A percentile compares a stretch with the other conserved stretches of the same genome.
These are phyloP conservation scores for Aphaenogaster rudis DNA, from an alignment of 1,140 invertebrate species.

Conservation along the genomic window DNA sequence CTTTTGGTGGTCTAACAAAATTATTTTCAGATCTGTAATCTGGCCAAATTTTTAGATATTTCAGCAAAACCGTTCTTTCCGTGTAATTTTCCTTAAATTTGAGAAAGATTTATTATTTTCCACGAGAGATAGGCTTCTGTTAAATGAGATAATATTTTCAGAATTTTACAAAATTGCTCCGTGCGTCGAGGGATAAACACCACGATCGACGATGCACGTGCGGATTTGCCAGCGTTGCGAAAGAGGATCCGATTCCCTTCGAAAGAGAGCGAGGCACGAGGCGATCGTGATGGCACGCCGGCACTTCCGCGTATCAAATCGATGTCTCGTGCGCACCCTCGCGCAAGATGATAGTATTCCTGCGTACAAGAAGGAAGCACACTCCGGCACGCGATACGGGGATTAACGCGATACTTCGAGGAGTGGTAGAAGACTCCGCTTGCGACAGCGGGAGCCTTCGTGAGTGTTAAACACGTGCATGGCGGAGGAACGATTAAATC, in stretches of 20 bases:
- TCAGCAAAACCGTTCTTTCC: no score
- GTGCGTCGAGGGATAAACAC: neutral
- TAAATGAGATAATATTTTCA: neutral
- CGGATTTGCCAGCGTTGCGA: neutral
- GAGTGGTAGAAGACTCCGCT: conserved; percentile 19
- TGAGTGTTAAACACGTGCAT: neutral
- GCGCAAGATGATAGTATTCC: conserved; percentile 69
- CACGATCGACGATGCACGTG: neutral
- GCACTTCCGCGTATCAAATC: conserved; percentile 58
- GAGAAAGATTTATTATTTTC: neutral
- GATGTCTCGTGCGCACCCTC: conserved; percentile 62
- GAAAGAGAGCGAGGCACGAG: neutral
- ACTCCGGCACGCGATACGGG: conserved; percentile 65
- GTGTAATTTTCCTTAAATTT: neutral
- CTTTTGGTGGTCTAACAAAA: no score
- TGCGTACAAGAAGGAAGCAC: conserved; percentile 67
- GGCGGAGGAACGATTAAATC: conserved; percentile 35
- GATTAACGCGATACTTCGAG: conserved; percentile 57
- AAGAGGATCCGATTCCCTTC: neutral
- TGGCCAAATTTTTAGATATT: no score
- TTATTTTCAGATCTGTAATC: no score
- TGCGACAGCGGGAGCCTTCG: conserved; percentile 43
- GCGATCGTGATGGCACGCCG: conserved; percentile 40
- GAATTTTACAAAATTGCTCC: neutral
- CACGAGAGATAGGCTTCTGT: neutral